Conservation (phyloP, 2,888 invertebrate species). For the Dimorphilus gyrociliatus region DNA sequence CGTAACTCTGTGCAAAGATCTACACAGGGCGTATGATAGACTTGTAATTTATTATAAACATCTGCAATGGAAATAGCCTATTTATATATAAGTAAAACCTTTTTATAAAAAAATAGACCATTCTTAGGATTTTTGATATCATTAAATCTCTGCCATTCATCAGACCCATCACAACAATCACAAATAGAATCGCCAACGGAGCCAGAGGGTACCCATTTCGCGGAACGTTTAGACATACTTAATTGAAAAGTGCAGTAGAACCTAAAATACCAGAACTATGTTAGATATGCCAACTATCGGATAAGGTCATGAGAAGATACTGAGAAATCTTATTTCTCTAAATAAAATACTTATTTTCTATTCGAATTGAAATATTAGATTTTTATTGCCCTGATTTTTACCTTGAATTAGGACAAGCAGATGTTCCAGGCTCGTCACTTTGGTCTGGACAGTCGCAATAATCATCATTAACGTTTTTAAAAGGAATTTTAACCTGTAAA, state of each 20-base stretch:
- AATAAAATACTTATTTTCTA: too few species aligned
- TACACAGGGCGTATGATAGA: slow-evolving; percentile 18
- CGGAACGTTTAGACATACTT: slow-evolving; percentile 44
- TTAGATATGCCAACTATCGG: too few species aligned
- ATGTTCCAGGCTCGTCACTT: slow-evolving; percentile 41
- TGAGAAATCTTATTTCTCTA: too few species aligned
- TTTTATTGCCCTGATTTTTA: too few species aligned
- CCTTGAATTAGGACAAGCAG: slow-evolving; percentile 37
- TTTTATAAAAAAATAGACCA: too few species aligned
- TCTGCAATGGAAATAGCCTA: slow-evolving; percentile 9
- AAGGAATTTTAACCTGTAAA: slow-evolving; percentile 40
- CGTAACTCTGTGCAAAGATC: slow-evolving; percentile 14
- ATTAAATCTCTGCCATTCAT: slow-evolving; percentile 55
- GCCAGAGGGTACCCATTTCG: slow-evolving; percentile 49
- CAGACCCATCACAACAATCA: slow-evolving; percentile 77
- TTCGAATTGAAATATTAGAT: too few species aligned
- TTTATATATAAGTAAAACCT: too few species aligned
- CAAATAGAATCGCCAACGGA: slow-evolving; percentile 42
- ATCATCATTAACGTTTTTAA: slow-evolving; percentile 66
- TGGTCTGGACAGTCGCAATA: slow-evolving; percentile 65
- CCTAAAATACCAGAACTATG: slow-evolving; percentile 34
- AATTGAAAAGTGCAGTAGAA: slow-evolving; percentile 54
- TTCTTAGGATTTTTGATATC: too few species aligned
- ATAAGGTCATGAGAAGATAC: too few species aligned
- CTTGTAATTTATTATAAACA: slow-evolving; percentile 9